phyloP scores from a whole-genome alignment of 2,888 invertebrate species.

The Tenodera sinensis region DNA sequence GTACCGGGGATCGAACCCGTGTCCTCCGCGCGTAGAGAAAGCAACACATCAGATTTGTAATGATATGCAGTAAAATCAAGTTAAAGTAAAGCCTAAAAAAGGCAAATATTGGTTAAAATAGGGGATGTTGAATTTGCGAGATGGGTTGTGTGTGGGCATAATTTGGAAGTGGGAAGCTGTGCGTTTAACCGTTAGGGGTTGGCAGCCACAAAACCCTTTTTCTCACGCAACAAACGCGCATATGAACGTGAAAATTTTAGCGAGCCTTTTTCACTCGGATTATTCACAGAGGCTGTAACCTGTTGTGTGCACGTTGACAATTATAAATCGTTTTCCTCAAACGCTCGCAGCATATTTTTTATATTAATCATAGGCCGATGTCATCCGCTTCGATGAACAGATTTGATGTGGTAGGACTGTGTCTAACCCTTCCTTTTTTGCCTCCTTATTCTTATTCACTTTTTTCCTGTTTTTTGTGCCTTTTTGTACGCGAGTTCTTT shows the following conservation, averaged over 20 bases:
- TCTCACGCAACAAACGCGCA: not conserved
- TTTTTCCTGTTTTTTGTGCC: not conserved
- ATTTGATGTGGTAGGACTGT: conserved; percentile 18
- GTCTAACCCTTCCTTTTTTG: not conserved
- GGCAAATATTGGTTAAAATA: no score
- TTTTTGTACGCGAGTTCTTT: not conserved
- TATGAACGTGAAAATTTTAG: not conserved
- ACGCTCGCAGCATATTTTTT: conserved; percentile 23
- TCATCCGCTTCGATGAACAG: conserved; percentile 24
- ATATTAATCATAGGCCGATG: conserved; percentile 23
- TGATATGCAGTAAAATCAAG: no score
- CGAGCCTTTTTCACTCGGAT: not conserved
- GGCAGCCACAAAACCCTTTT: not conserved
- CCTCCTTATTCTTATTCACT: not conserved
- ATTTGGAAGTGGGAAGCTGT: no score
- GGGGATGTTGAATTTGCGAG: no score
- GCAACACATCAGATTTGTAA: no score
- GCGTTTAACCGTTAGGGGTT: not conserved
- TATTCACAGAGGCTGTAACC: not conserved
- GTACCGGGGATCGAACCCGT: no score
- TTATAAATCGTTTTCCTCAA: conserved; percentile 26
- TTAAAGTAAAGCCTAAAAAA: no score
- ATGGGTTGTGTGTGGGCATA: no score
- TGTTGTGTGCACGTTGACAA: conserved; percentile 12
- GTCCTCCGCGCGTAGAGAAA: no score